Base-by-base conservation (phyloP, 2,888 invertebrate species). In the Timema cristinae region DNA sequence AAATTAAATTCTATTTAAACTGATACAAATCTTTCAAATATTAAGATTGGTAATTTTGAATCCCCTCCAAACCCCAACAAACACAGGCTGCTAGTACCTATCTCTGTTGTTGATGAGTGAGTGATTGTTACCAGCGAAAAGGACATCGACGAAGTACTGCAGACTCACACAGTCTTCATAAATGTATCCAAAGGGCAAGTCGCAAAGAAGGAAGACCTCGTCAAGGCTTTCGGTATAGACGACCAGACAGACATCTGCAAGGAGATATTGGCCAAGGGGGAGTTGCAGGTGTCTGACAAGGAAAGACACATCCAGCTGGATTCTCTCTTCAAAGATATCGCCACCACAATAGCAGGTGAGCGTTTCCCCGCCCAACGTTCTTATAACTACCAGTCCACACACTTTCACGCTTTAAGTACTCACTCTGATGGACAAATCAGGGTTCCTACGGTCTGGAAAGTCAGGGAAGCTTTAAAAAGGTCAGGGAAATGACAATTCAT, bases 151-250 rank as follows among this genome's bases (percentile, higher is more conserved):
- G 98, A 99, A 86, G 99, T 99, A 0, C 85, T 99, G 13, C 99
- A 99, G 84, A 97, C 97, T 0, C 95, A 96, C 79, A 91, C 95
- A 8, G 95, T 99, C 6, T 99, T 99, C 79, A 90, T 90, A 51
- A 99, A 99, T 85, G 99, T 99, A 1, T 98, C 98, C 0, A 99
- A 99, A 84, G 99, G 99, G 0, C 96, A 97, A 83, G 93, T 96
- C 8, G 97, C 99, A 0, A 99, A 99, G 82, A 95, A 95, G 80
- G 97, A 97, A 80, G 98, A 99, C 81, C 83, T 99, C 66, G 80
- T 91, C 4, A 95, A 94, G 83, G 90, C 94, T 32, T 99, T 99
- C 83, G 93, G 91, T 0, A 95, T 89, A 76, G 94, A 95, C 68
- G 90, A 98, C 80, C 92, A 93, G 77, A 92, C 94, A 1, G 95